These are phyloP conservation scores for Holothuria leucospilota DNA, from an alignment of 53 echinoderm and acorn worm species.

Conservation along the genomic window DNA sequence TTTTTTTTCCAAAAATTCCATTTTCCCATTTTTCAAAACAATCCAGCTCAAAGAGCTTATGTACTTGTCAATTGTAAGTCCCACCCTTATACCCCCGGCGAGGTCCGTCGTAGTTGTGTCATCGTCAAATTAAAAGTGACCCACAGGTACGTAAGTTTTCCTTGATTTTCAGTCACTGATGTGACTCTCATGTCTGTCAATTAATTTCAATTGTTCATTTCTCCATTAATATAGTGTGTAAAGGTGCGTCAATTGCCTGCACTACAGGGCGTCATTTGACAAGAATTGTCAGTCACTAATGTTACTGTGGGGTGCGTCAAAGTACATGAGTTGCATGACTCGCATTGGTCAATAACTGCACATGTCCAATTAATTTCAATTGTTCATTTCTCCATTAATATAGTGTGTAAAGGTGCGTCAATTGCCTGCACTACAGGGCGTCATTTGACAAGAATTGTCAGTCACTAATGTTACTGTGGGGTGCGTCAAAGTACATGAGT, in stretches of 20 bases:
- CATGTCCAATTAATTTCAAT: neutral
- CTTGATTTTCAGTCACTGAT: neutral
- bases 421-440: neutral
- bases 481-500: neutral
- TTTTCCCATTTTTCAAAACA: too few species aligned
- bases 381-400: neutral
- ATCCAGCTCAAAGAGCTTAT: too few species aligned
- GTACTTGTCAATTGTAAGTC: too few species aligned
- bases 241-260: neutral
- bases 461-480: too few species aligned
- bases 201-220: neutral
- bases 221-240: neutral
- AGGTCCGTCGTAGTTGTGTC: neutral
- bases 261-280: neutral
- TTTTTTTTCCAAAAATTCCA: too few species aligned
- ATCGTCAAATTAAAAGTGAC: neutral
- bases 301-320: too few species aligned
- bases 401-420: constrained; percentile 9
- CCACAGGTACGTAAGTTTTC: neutral
- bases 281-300: too few species aligned
- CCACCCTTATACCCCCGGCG: neutral
- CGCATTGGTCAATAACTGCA: neutral
- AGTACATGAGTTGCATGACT: neutral
- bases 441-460: constrained; percentile 15
- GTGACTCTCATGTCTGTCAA: constrained; percentile 2